Evolutionary conservation across 2,888 invertebrate genomes (phyloP).

Genomic region (Catocala sponsa): DNA sequence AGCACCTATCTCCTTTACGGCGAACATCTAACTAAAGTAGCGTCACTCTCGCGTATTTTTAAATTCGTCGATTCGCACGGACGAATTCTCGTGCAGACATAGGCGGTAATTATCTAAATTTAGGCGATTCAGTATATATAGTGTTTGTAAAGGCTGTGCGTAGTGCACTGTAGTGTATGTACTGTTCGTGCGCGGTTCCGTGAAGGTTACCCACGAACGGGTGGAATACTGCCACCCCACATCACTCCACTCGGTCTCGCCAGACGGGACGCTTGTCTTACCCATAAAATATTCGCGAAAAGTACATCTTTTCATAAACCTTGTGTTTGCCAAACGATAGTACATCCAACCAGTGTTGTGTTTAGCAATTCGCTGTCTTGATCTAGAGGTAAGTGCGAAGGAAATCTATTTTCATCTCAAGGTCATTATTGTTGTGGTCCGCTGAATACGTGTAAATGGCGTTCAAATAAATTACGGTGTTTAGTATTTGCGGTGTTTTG

Average conservation of each 20-base stretch:
- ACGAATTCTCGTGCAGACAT: too few species aligned
- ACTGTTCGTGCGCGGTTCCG: slow-evolving; percentile 38
- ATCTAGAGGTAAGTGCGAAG: slow-evolving; percentile 32
- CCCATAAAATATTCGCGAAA: background rate
- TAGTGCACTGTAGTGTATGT: slow-evolving; percentile 25
- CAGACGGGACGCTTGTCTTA: slow-evolving; percentile 28
- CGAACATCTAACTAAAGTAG: too few species aligned
- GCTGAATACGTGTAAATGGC: slow-evolving; percentile 14
- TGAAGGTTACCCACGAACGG: slow-evolving; percentile 49
- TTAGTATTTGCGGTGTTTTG: background rate
- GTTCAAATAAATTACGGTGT: background rate
- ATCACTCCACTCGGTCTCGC: slow-evolving; percentile 20
- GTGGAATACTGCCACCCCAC: slow-evolving; percentile 35
- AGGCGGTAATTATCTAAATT: slow-evolving; percentile 16
- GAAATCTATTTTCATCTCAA: slow-evolving; percentile 32
- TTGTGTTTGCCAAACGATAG: background rate
- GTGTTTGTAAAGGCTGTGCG: slow-evolving; percentile 7
- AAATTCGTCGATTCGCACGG: too few species aligned
- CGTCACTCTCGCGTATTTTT: too few species aligned
- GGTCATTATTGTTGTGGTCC: slow-evolving; percentile 38
- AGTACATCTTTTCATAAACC: background rate
- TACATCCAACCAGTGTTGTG: background rate
- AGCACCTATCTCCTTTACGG: too few species aligned
- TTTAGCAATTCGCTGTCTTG: slow-evolving; percentile 9
- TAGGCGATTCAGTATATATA: slow-evolving; percentile 30